A percentile compares a stretch with the other conserved stretches of the same genome.
Conservation (phyloP, 2,888 invertebrate genomes). For the Andrena hattorfiana region DNA sequence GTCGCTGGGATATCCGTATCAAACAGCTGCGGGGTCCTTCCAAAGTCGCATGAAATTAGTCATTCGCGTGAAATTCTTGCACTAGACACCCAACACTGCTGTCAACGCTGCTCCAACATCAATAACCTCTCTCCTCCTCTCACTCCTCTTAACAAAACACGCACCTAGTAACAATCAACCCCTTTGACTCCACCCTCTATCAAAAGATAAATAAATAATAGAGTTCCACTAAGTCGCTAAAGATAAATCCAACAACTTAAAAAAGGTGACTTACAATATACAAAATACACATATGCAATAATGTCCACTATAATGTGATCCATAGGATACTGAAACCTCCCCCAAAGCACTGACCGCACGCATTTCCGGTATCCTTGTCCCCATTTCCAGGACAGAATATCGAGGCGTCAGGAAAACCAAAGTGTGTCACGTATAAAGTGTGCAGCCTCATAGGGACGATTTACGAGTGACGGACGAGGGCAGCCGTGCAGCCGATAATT, state of each 20-base stretch:
- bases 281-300: too few relatives aligned
- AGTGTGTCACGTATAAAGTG: slow-evolving; percentile 66
- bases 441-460: slow-evolving; percentile 23
- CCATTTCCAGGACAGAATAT: neutral
- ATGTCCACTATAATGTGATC: neutral
- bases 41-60: slow-evolving; percentile 79
- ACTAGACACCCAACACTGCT: slow-evolving; percentile 9
- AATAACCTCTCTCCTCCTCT: neutral
- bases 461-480: slow-evolving; percentile 64
- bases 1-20: slow-evolving; percentile 74
- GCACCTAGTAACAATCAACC: too few relatives aligned
- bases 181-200: too few relatives aligned
- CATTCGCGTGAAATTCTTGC: slow-evolving; percentile 61
- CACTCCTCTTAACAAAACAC: too few relatives aligned
- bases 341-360: slow-evolving; percentile 31
- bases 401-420: slow-evolving; percentile 52
- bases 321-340: neutral
- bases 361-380: slow-evolving; percentile 38
- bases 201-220: too few relatives aligned
- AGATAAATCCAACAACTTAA: too few relatives aligned
- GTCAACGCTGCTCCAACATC: neutral
- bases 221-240: too few relatives aligned
- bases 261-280: too few relatives aligned
- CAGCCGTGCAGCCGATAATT: slow-evolving; percentile 72
- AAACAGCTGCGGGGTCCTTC: slow-evolving; percentile 72